Evolutionary conservation across 2,797 vertebrate genomes (phyloP).

Genomic region (Pelobates cultripes): DNA sequence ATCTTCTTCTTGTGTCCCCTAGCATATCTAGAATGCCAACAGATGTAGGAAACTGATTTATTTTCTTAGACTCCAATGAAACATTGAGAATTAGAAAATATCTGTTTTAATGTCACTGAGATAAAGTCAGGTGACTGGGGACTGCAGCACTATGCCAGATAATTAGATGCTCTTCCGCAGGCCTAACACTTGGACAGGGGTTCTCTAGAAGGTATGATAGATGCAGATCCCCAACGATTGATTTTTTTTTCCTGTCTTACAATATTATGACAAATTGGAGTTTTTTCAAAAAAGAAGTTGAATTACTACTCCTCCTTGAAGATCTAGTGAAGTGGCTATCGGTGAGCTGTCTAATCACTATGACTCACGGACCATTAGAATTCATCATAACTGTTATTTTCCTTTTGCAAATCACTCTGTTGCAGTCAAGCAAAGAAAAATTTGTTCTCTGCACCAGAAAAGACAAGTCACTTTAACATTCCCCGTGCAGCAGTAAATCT

Average conservation of each 20-base stretch:
- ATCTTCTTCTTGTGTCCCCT: slow-evolving; percentile 34
- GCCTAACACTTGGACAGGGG: slow-evolving; percentile 58
- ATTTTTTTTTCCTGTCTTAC: slow-evolving; percentile 59
- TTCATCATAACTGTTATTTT: slow-evolving; percentile 59
- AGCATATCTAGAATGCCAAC: slow-evolving; percentile 4
- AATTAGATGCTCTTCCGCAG: slow-evolving; percentile 63
- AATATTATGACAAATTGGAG: slow-evolving; percentile 60
- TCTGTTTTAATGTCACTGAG: slow-evolving; percentile 66
- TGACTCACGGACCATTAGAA: slow-evolving; percentile 55
- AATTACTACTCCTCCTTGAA: slow-evolving; percentile 58
- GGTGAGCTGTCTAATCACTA: slow-evolving; percentile 44
- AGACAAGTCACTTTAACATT: background rate
- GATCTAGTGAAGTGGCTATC: slow-evolving; percentile 58
- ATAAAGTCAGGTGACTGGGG: slow-evolving; percentile 60
- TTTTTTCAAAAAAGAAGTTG: slow-evolving; percentile 32
- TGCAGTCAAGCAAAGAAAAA: slow-evolving; percentile 26
- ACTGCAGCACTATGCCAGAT: slow-evolving; percentile 61
- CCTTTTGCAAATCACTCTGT: slow-evolving; percentile 57
- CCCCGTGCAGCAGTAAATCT: no score
- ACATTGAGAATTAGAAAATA: slow-evolving; percentile 63
- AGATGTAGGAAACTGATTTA: slow-evolving; percentile 57
- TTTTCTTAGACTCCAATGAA: slow-evolving; percentile 61
- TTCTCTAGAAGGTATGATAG: slow-evolving; percentile 59
- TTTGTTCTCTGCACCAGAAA: slow-evolving; percentile 1
- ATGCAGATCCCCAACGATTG: slow-evolving; percentile 61